These are phyloP conservation scores for Cheilosia variabilis DNA, from an alignment of 2,888 invertebrate genomes.

Conservation along the genomic window DNA sequence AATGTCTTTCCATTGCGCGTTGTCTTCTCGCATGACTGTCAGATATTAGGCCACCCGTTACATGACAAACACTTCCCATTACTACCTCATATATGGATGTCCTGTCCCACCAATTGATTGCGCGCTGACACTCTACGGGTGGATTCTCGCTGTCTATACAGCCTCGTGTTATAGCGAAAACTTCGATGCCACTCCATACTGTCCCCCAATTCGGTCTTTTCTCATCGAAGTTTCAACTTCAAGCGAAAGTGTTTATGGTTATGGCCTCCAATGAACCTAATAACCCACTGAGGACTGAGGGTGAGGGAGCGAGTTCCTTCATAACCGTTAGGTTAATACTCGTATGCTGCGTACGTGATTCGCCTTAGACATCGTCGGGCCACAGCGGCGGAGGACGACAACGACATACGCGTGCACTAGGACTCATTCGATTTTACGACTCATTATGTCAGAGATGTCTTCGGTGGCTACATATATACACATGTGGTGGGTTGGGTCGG, in stretches of 20 bases:
- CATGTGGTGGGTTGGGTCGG: not conserved
- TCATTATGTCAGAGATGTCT: conserved; percentile 64
- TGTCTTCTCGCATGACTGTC: conserved; percentile 65
- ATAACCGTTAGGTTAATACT: conserved; percentile 61
- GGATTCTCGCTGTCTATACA: conserved; percentile 22
- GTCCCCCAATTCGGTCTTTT: not conserved
- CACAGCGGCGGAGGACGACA: not conserved
- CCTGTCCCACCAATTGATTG: conserved; percentile 69
- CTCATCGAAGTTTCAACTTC: conserved; percentile 39
- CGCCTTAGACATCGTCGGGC: conserved; percentile 45
- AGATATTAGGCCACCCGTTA: conserved; percentile 67
- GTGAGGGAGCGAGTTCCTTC: conserved; percentile 25
- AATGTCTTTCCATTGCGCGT: conserved; percentile 60
- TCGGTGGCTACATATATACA: not conserved
- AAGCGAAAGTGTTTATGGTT: conserved; percentile 68
- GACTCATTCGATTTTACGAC: conserved; percentile 69
- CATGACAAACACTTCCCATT: conserved; percentile 74
- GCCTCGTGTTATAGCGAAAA: conserved; percentile 37
- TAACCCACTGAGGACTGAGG: conserved; percentile 53
- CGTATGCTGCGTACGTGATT: conserved; percentile 71
- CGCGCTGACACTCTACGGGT: conserved; percentile 48
- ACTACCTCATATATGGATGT: conserved; percentile 66
- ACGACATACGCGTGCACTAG: conserved; percentile 25
- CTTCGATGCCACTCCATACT: not conserved
- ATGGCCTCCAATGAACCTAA: conserved; percentile 56